phyloP scores from a whole-genome alignment of 2,888 invertebrate species.

The Zygaena filipendulae region DNA sequence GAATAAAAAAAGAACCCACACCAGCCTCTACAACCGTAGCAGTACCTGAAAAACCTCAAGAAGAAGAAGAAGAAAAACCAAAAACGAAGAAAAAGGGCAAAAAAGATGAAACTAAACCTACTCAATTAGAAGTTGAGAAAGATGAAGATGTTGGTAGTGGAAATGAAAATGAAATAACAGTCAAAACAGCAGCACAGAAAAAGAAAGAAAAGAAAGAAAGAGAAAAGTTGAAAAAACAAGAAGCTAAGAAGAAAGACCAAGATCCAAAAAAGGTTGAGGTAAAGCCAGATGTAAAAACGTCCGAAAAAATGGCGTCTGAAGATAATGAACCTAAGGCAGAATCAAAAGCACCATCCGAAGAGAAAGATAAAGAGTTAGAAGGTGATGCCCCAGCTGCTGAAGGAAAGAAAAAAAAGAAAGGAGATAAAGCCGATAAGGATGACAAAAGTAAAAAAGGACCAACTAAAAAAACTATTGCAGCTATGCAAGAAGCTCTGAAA shows the following conservation, averaged over 20 bases:
- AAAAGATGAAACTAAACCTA: conserved; percentile 36
- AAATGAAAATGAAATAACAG: conserved; percentile 69
- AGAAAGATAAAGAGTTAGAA: conserved; percentile 36
- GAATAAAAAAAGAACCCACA: conserved; percentile 62
- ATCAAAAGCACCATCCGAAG: conserved; percentile 37
- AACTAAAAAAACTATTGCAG: conserved; percentile 86
- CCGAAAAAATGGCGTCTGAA: conserved; percentile 16
- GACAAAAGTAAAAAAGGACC: conserved; percentile 75
- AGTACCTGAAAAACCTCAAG: conserved; percentile 38
- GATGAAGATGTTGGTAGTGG: conserved; percentile 61
- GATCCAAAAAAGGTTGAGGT: conserved; percentile 40
- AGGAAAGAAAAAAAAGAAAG: conserved; percentile 49
- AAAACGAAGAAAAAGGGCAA: conserved; percentile 48
- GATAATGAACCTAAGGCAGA: conserved; percentile 35
- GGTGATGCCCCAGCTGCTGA: conserved; percentile 38
- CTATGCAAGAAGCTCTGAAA: conserved; percentile 92
- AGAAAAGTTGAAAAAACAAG: conserved; percentile 78
- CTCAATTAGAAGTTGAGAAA: conserved; percentile 33
- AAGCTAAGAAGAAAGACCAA: conserved; percentile 70
- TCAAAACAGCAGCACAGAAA: conserved; percentile 88
- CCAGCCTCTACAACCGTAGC: conserved; percentile 44
- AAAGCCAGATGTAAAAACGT: conserved; percentile 22
- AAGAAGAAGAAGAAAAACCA: conserved; percentile 43
- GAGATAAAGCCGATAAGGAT: conserved; percentile 64
- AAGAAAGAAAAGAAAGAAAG: conserved; percentile 91